Percentiles rank a stretch among this genome's conserved stretches.
Conservation (phyloP, 2,888 invertebrate genomes). For the Loripinus fragilis region DNA sequence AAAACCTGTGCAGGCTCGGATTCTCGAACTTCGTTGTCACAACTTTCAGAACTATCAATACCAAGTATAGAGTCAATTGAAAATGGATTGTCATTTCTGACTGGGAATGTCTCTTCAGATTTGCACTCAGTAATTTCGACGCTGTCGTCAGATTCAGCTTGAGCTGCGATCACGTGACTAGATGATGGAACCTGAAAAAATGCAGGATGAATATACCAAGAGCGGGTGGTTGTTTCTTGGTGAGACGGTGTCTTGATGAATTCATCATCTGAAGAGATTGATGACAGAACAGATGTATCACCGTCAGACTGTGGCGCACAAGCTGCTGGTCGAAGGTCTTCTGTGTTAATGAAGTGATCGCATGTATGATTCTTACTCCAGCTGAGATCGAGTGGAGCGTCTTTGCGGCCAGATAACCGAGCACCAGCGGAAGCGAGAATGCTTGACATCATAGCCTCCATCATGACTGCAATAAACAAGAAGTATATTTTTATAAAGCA, state of each 20-base stretch:
- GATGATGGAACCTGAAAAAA: background rate
- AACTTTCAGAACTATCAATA: background rate
- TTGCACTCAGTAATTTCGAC: background rate
- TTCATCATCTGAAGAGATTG: conserved; percentile 2
- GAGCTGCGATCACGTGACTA: background rate
- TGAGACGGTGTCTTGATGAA: background rate
- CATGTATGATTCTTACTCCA: conserved; percentile 34
- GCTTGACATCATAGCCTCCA: conserved; percentile 49
- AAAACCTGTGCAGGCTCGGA: conserved; percentile 29
- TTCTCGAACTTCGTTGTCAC: background rate
- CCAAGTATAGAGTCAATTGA: conserved; percentile 46
- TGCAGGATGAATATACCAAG: background rate
- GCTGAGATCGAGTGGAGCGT: conserved; percentile 33
- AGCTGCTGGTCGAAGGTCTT: conserved; percentile 43
- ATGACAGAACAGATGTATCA: background rate
- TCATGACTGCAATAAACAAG: conserved; percentile 41
- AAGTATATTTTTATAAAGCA: no score
- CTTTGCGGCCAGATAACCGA: background rate
- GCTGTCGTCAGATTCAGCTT: conserved; percentile 15
- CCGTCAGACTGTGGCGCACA: background rate
- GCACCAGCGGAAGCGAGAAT: conserved; percentile 33
- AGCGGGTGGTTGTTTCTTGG: background rate
- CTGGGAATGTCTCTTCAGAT: no score
- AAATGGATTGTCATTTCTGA: conserved; percentile 33
- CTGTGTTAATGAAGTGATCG: conserved; percentile 37